These are phyloP conservation scores for Jaculus jaculus DNA, from an alignment of 2,113 vertebrate species.

Conservation along the genomic window DNA sequence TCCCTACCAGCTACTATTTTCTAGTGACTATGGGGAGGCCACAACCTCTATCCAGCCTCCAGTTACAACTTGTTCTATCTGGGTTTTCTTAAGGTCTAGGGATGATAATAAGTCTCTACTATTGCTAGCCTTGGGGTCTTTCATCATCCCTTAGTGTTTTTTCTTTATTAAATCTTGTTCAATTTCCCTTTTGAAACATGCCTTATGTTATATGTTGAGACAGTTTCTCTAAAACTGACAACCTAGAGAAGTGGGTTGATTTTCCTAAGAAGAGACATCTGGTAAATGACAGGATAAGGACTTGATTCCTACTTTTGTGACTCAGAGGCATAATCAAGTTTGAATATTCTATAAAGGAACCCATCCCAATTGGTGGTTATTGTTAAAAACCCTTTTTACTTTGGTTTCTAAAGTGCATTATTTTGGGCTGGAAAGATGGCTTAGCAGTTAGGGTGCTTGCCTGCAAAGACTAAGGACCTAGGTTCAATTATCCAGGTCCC, in stretches of 20 bases:
- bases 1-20: neutral
- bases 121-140: neutral
- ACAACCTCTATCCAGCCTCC: neutral
- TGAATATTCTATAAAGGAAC: conserved; percentile 19
- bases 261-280: conserved; percentile 27
- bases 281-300: neutral
- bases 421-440: too few relatives aligned
- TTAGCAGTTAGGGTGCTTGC: too few relatives aligned
- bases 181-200: neutral
- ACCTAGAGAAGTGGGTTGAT: neutral
- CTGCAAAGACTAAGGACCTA: too few relatives aligned
- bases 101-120: neutral
- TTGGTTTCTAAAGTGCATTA: neutral
- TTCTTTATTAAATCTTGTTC: neutral
- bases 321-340: conserved; percentile 5
- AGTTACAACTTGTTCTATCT: neutral
- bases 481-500: too few relatives aligned
- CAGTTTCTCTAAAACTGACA: conserved; percentile 48
- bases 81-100: neutral
- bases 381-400: neutral
- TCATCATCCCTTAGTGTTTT: conserved; percentile 21
- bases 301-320: conserved; percentile 35
- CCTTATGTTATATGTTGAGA: conserved; percentile 43
- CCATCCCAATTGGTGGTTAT: neutral
- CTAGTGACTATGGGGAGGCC: neutral